Evolutionary conservation across 1,140 invertebrate genomes (phyloP), one percentile per base, ranked within the genome.

Genomic region (Drosophila nasuta): DNA sequence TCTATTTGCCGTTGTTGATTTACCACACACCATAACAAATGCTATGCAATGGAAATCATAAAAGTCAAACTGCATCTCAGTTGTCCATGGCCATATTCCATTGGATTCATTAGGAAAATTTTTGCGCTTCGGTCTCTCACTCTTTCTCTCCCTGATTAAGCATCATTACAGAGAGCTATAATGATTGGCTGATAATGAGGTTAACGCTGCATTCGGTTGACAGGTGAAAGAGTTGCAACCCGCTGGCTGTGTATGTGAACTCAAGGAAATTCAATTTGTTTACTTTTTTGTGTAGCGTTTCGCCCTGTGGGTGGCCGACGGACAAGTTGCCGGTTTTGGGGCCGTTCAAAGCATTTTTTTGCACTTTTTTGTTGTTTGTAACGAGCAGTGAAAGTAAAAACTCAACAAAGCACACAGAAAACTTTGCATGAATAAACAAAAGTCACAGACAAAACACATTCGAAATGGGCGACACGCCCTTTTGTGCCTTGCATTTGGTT

Each of bases 31-130:
- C 82, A 88, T 88, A 82, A 88, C 83, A 83, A 25, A 83, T 75
- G 82, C 82, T 71, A 77, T 80, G 83, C 78, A 80, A 89, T 87
- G 83, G 80, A 87, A 88, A 87, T 87, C 83, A 87, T 83, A 87
- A 88, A 87, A 88, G 82, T 88, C 82, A 82, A 88, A 60, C 28
- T 38, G 60, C 41, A 65, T 38, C 60, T 38, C 45, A 56, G 58
- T 75, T 85, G 79, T 75, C 67, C 79, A 87, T 87, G 75, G 77
- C 82, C 79, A 82, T 56, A 82, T 78, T 81, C 73, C 79, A 77
- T 11, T 43, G 66, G 80, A 73, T 77, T 87, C 83, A 87, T 87
- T 87, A 87, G 80, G 83, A 87, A 87, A 88, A 80, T 80, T 76
- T 82, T 77, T 78, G 77, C 80, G 83, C 83, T 87, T 25, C 0